These are phyloP conservation scores for Melanotaenia pygmaea DNA, from an alignment of 2,797 vertebrate species.

Conservation along the genomic window DNA sequence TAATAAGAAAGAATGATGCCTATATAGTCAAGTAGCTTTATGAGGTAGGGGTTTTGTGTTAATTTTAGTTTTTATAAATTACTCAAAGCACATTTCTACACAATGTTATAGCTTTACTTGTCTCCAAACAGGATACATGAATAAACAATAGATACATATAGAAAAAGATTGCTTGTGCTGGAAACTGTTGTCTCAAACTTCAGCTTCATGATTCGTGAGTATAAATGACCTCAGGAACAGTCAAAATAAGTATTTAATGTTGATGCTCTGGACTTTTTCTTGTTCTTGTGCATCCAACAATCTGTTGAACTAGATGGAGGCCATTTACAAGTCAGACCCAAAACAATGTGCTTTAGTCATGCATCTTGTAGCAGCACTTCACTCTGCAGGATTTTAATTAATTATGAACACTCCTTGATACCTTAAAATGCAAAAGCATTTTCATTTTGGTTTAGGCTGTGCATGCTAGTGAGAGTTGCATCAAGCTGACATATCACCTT, in stretches of 20 bases:
- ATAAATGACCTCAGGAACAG: slow-evolving; percentile 32
- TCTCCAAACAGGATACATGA: slow-evolving; percentile 2
- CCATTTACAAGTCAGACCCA: slow-evolving; percentile 65
- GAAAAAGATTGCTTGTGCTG: slow-evolving; percentile 1
- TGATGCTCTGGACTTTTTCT: slow-evolving; percentile 44
- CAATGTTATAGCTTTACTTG: neutral
- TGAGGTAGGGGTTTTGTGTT: slow-evolving; percentile 8
- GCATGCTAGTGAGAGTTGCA: neutral
- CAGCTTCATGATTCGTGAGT: slow-evolving; percentile 22
- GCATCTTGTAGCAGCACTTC: slow-evolving; percentile 68
- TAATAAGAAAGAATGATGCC: neutral
- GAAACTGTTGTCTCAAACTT: slow-evolving; percentile 9
- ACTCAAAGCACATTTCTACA: neutral
- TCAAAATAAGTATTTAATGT: slow-evolving; percentile 64
- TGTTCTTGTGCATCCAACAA: slow-evolving; percentile 70
- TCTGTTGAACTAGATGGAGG: slow-evolving; percentile 65
- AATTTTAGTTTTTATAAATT: neutral
- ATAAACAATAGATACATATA: neutral
- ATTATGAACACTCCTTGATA: slow-evolving; percentile 23
- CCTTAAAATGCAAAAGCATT: slow-evolving; percentile 24
- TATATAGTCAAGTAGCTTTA: slow-evolving; percentile 3
- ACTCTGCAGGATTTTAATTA: slow-evolving; percentile 58
- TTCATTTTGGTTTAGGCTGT: neutral
- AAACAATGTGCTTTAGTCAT: slow-evolving; percentile 72
- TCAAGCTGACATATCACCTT: neutral